phyloP scores from a whole-genome alignment of 2,888 invertebrate genomes.

The Philereme vetulata region DNA sequence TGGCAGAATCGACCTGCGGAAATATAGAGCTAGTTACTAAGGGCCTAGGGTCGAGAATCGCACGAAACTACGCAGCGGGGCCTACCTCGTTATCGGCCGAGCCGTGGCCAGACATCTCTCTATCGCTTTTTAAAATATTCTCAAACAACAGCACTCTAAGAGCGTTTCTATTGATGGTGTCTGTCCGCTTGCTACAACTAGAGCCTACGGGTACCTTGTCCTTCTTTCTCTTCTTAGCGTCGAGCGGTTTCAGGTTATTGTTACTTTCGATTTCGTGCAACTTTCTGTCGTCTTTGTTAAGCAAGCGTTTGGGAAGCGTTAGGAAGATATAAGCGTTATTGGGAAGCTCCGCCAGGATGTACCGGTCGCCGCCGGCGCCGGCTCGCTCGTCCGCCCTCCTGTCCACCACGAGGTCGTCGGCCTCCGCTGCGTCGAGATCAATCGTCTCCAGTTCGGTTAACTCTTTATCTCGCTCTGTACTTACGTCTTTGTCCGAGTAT shows the following conservation, averaged over 20 bases:
- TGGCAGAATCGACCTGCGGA: constrained; percentile 76
- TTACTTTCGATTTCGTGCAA: constrained; percentile 45
- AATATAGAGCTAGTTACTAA: constrained; percentile 44
- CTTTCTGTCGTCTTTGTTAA: constrained; percentile 34
- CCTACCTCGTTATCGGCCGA: constrained; percentile 63
- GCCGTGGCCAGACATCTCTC: constrained; percentile 46
- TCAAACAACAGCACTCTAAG: constrained; percentile 66
- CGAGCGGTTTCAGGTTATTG: constrained; percentile 40
- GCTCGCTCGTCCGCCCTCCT: constrained; percentile 21
- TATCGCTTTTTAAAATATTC: constrained; percentile 59
- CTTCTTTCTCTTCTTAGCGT: constrained; percentile 48
- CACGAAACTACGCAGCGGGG: constrained; percentile 28
- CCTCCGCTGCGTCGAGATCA: constrained; percentile 12
- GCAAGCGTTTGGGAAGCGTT: constrained; percentile 63
- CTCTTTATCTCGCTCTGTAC: constrained; percentile 28
- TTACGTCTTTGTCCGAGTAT: constrained; percentile 32
- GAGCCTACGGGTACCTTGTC: constrained; percentile 44
- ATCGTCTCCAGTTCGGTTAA: constrained; percentile 23
- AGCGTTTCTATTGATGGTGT: constrained; percentile 56
- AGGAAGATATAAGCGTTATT: constrained; percentile 67
- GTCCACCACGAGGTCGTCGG: constrained; percentile 16
- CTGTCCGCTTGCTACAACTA: constrained; percentile 49
- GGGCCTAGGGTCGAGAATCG: constrained; percentile 23
- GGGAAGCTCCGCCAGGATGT: constrained; percentile 54
- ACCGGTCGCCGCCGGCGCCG: constrained; percentile 37